Evolutionary conservation across 2,888 invertebrate genomes (phyloP).

Genomic region (Dicycla oo): DNA sequence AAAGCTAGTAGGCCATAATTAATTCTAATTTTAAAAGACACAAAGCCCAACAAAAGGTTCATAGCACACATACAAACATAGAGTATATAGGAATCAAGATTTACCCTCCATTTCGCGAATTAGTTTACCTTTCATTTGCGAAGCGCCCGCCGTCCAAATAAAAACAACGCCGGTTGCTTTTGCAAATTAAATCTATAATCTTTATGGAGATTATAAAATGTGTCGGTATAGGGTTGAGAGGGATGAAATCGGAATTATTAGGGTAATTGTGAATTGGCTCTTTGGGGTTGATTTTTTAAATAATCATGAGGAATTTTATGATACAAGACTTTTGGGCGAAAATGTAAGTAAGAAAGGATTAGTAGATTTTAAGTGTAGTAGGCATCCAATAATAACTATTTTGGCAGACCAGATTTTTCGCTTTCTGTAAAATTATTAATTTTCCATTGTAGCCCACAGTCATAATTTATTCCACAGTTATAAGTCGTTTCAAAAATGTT

Average conservation of each 20-base stretch:
- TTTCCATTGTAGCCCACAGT: background rate
- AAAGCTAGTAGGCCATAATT: too few species aligned
- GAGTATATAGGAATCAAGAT: conserved; percentile 51
- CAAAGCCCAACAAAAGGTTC: conserved; percentile 29
- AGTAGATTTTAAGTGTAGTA: background rate
- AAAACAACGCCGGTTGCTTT: conserved; percentile 66
- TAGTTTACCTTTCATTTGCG: conserved; percentile 88
- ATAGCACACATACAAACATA: conserved; percentile 34
- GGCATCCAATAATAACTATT: background rate
- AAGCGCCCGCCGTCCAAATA: conserved; percentile 74
- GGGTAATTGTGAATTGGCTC: conserved; percentile 40
- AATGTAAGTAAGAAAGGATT: background rate
- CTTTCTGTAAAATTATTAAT: too few species aligned
- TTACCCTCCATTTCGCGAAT: conserved; percentile 80
- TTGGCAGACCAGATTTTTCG: background rate
- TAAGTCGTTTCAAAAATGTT: background rate
- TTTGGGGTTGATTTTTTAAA: conserved; percentile 42
- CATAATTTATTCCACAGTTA: too few species aligned
- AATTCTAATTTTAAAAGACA: conserved; percentile 7
- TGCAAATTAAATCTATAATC: conserved; percentile 77
- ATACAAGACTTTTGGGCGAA: background rate
- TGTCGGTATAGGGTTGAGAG: conserved; percentile 51
- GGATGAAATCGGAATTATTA: conserved; percentile 51
- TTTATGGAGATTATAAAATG: conserved; percentile 70
- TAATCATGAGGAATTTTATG: background rate